Evolutionary conservation across 2,113 vertebrate species (phyloP).

Genomic region (Phrynosoma platyrhinos): DNA sequence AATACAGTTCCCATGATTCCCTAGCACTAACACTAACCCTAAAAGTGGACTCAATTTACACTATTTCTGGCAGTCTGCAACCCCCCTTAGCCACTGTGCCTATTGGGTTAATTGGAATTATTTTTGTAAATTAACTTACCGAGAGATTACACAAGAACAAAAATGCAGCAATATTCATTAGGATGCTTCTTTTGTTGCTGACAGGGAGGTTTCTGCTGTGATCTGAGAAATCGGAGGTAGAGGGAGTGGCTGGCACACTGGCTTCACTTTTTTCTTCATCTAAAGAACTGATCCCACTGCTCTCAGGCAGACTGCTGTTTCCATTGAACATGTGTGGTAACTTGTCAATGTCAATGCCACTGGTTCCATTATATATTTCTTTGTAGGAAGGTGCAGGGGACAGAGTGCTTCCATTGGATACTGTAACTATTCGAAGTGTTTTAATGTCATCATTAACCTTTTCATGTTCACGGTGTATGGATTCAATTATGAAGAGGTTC

Average conservation of each 20-base stretch:
- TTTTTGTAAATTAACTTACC: slow-evolving; percentile 72
- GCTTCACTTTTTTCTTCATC: slow-evolving; percentile 67
- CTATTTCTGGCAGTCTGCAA: too few species aligned
- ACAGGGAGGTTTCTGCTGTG: slow-evolving; percentile 41
- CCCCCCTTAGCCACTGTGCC: background rate
- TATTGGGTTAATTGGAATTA: background rate
- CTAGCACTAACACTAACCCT: too few species aligned
- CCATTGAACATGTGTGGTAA: slow-evolving; percentile 59
- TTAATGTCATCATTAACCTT: slow-evolving; percentile 66
- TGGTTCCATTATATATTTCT: slow-evolving; percentile 80
- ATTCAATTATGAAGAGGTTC: slow-evolving; percentile 95
- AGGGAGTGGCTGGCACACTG: slow-evolving; percentile 40
- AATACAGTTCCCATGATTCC: too few species aligned
- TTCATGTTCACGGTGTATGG: slow-evolving; percentile 85
- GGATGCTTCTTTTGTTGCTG: slow-evolving; percentile 80
- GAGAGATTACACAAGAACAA: slow-evolving; percentile 89
- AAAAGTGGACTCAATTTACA: too few species aligned
- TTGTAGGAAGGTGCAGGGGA: slow-evolving; percentile 74
- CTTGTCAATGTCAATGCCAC: slow-evolving; percentile 50
- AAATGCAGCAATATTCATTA: slow-evolving; percentile 91
- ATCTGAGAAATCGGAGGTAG: slow-evolving; percentile 68
- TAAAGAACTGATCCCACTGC: background rate
- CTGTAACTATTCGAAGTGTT: slow-evolving; percentile 82
- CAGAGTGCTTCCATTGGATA: slow-evolving; percentile 72
- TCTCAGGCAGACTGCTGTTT: slow-evolving; percentile 35